These are phyloP conservation scores for Anser brachyrhynchus DNA, from an alignment of 2,113 vertebrate species.

Conservation along the genomic window DNA sequence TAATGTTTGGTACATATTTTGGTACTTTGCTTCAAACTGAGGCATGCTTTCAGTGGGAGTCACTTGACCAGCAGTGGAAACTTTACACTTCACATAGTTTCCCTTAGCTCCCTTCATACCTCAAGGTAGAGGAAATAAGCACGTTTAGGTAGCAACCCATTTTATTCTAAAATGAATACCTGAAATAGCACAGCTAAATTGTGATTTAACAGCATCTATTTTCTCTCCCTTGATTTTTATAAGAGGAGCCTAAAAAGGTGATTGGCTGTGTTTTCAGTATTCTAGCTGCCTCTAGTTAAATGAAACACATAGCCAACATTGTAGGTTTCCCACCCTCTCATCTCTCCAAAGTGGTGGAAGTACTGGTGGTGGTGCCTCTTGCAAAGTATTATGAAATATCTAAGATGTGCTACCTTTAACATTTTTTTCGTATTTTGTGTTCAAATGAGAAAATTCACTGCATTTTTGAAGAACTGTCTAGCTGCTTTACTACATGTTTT, in stretches of 20 bases:
- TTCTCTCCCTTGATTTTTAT: neutral
- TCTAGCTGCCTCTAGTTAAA: neutral
- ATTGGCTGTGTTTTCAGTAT: neutral
- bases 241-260: neutral
- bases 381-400: neutral
- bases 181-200: neutral
- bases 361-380: neutral
- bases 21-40: neutral
- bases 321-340: neutral
- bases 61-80: neutral
- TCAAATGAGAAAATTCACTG: neutral
- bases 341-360: neutral
- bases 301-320: neutral
- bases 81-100: neutral
- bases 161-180: neutral
- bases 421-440: neutral
- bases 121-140: neutral
- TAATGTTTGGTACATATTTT: neutral
- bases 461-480: neutral
- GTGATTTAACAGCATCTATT: neutral
- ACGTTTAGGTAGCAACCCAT: neutral
- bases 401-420: rapidly evolving
- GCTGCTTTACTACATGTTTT: neutral
- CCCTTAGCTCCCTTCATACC: neutral
- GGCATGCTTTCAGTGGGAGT: neutral